phyloP scores from a whole-genome alignment of 2,888 invertebrate genomes.

The Schizaphis graminum region DNA sequence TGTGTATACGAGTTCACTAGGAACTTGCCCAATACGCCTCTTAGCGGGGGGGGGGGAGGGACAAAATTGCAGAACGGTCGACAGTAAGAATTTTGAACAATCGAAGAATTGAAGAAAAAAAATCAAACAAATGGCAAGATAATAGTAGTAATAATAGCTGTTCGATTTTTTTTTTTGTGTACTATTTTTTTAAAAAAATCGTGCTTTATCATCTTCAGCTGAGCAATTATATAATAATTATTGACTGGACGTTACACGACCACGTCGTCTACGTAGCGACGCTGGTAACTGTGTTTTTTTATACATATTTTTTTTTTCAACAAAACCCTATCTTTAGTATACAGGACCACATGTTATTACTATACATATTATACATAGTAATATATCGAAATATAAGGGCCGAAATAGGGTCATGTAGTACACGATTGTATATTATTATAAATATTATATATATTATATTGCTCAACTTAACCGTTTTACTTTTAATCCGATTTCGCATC shows the following conservation, averaged over 20 bases:
- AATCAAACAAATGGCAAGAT: not conserved
- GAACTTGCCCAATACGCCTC: not conserved
- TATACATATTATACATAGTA: not conserved
- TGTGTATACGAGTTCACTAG: not conserved
- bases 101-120: not conserved
- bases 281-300: not conserved
- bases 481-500: slow-evolving; percentile 53
- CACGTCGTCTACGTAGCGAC: not conserved
- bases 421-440: slow-evolving; percentile 26
- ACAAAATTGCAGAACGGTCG: not conserved
- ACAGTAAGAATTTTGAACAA: not conserved
- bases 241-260: not conserved
- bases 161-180: not conserved
- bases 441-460: not conserved
- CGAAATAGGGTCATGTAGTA: slow-evolving; percentile 43
- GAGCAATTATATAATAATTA: not conserved
- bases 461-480: slow-evolving; percentile 37
- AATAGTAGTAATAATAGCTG: not conserved
- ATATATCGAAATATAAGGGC: slow-evolving; percentile 19
- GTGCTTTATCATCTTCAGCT: not conserved
- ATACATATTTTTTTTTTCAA: not conserved
- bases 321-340: not conserved
- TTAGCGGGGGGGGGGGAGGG: not conserved
- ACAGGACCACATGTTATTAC: slow-evolving; percentile 12
- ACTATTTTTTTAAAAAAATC: not conserved